Base-by-base conservation (phyloP, 2,113 vertebrate species). In the Corythornis cristatus region DNA sequence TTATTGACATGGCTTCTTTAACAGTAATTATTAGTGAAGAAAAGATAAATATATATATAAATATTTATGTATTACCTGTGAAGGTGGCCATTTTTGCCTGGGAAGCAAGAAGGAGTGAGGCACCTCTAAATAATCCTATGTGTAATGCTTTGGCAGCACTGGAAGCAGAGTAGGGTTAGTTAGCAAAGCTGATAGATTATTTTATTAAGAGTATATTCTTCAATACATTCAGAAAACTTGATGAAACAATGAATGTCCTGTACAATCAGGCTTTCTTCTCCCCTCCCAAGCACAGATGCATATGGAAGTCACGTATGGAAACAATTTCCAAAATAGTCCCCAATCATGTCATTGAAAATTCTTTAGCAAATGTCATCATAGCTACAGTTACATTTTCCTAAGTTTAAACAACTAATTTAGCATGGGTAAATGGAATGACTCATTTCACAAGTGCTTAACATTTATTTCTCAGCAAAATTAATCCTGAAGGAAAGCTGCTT, bases 381-480 rank as follows among this genome's bases (percentile, higher is more conserved):
- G 46, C 46, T 50, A 11, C n/a, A 64, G 50, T 60, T 54, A n/a
- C 23, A 83, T 77, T 67, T 88, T 43, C 82, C 8, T 67, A 87
- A 95, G 46, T 94, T 88, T 68, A 68, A 40, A n/a, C 33, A 90
- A 40, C 37, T 90, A 77, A 74, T 85, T 74, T 60, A 43, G n/a
- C 60, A 25, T 26, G 17, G 58, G 57, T 14, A 85, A 92, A 85
- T 33, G 31, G 65, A 96, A 67, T 88, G 5, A 88, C 48, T 93
- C 64, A 72, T 76, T 96, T 95, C 86, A 70, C 64, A 83, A 85
- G 33, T 12, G 23, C 62, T 70, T 90, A 57, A 42, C 65, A 16
- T 88, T 66, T 66, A 57, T 70, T 89, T 80, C 78, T 79, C 85
- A 79, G 61, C 48, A 86, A 87, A 79, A 76, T 70, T 40, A 95